Base-by-base conservation (phyloP, 2,797 vertebrate genomes). In the Staurois parvus region DNA sequence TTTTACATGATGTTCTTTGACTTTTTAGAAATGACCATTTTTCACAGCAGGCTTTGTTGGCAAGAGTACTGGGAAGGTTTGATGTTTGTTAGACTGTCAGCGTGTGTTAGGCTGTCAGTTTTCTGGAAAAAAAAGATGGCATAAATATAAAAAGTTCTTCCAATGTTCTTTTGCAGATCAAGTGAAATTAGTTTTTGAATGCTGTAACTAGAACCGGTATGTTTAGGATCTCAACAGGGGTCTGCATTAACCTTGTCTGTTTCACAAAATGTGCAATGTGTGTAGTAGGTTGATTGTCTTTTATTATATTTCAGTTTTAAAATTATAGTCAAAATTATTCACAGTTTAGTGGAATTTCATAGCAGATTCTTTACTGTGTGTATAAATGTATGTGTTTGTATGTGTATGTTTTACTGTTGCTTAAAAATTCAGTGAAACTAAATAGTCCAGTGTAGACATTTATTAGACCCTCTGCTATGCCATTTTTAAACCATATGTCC, bases 151-250 rank as follows among this genome's bases (percentile, higher is more conserved):
- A 79, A 29, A 48, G 34, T 9, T 21, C 24, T 45, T 69, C 34
- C 67, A 30, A 28, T 69, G 45, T 59, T 30, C 9, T 11, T 64
- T 64, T 26, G 52, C 6, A 79, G 34, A 78, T 72, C 28, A 70
- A 72, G 69, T 78, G n/a, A 67, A 84, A 59, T 78, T 28, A 72
- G 78, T 79, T 78, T 42, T 66, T 29, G 32, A 76, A 78, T 73
- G 45, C 74, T 72, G 32, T 29, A 72, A 64, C 67, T 56, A 78
- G 72, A 13, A 28, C 29, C 17, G 48, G 42, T 15, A n/a, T 40
- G 28, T 83, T 56, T 83, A 59, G 81, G 45, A 28, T 76, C 72
- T 42, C 48, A 77, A 48, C 24, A 77, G 74, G 82, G 26, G 29
- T 62, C 26, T 42, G 3, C 26, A 42, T 66, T 83, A 66, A 75